Evolutionary conservation across 2,113 vertebrate genomes (phyloP), one percentile per base, ranked within the genome.

Genomic region (Aythya baeri): DNA sequence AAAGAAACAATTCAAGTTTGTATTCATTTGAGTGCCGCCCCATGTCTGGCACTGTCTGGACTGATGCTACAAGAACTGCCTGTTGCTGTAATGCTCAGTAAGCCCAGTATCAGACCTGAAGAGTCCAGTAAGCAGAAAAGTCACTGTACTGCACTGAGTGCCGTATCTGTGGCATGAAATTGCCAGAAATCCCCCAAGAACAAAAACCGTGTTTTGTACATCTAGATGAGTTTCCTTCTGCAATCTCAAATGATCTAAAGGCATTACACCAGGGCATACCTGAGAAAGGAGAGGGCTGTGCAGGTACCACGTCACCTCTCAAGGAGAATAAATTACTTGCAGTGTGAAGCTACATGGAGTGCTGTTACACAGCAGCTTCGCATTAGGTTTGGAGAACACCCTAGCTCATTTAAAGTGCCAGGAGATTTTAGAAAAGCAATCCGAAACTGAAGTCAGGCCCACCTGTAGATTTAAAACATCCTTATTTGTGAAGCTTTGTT

Each of bases 1-100:
- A 94, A 93, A 96, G 62, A 91, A 92, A 86, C 70, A 78, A 75
- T 89, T 82, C 13, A 41, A 74, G 73, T 91, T 86, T 91, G 77
- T 86, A 86, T 83, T 95, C 41, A 90, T 81, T 55, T 15, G 29
- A 88, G 55, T 78, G 68, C 50, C 38, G 44, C 72, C 79, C 68
- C 52, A 57, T 11, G 46, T 78, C 77, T 91, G 83, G 43, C 65
- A 49, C 85, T 90, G 77, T 86, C 88, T 86, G 52, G 27, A 89
- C 52, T 27, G 68, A 59, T 83, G 90, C 59, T 71, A 59, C 74
- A 85, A 85, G 78, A 77, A 46, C 32, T 17, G 14, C 7, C 3
- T 49, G 70, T 86, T 78, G 38, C 43, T 34, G 3, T 50, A 57
- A 43, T 5, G 16, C 38, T 75, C 85, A 74, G 88, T 70, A 88